These are phyloP conservation scores for Numenius phaeopus DNA, from an alignment of 2,797 vertebrate genomes.

Conservation along the genomic window DNA sequence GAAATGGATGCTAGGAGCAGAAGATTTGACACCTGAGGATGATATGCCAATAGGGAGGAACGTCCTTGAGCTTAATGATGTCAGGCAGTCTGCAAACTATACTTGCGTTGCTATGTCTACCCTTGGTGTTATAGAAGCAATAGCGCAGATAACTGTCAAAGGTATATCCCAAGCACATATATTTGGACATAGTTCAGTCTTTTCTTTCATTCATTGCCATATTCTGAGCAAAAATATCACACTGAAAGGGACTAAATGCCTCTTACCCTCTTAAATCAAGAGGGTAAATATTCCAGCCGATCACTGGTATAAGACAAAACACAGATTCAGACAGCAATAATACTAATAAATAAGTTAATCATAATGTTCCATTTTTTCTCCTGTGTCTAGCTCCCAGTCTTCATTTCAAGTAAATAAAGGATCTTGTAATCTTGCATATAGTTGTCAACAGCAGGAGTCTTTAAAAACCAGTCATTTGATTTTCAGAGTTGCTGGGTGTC, in stretches of 20 bases:
- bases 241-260: not conserved
- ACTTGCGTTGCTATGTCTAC: slow-evolving; percentile 99
- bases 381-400: not conserved
- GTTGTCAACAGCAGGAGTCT: not conserved
- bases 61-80: slow-evolving; percentile 96
- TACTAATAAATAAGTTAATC: not conserved
- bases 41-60: slow-evolving; percentile 99
- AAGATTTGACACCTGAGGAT: slow-evolving; percentile 98
- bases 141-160: slow-evolving; percentile 99
- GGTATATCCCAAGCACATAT: slow-evolving; percentile 78
- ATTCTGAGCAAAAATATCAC: not conserved
- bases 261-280: not conserved
- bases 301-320: not conserved
- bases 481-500: not conserved
- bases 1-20: slow-evolving; percentile 99
- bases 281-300: not conserved
- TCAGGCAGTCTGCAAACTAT: slow-evolving; percentile 98
- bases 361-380: not conserved
- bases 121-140: slow-evolving; percentile 97
- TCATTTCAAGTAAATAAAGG: not conserved
- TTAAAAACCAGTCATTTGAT: not conserved
- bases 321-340: not conserved
- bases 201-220: not conserved
- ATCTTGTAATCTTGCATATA: not conserved
- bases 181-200: not conserved